Conservation (phyloP, 2,888 invertebrate genomes). For the Monopis laevigella region DNA sequence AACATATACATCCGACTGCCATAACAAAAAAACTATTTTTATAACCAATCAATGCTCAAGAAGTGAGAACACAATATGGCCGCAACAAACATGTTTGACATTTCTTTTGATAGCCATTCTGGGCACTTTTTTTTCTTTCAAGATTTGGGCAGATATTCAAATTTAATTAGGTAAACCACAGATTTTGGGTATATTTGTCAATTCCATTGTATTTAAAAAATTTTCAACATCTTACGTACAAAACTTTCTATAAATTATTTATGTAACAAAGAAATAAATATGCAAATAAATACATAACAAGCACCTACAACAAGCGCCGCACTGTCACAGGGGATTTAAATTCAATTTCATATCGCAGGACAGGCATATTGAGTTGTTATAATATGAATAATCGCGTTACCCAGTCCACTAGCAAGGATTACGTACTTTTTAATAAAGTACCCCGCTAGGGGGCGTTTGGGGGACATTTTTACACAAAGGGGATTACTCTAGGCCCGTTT, state of each 20-base stretch:
- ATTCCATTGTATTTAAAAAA: background rate
- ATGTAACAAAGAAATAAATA: background rate
- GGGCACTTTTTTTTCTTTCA: no score
- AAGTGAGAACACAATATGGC: no score
- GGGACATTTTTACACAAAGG: constrained; percentile 66
- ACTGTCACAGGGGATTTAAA: constrained; percentile 43
- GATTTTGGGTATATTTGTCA: no score
- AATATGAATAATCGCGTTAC: constrained; percentile 62
- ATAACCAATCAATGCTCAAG: no score
- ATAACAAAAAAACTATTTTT: no score
- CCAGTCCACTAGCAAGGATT: constrained; percentile 63
- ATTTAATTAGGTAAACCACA: no score
- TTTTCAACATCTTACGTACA: background rate
- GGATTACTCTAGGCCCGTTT: constrained; percentile 63
- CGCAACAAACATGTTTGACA: no score
- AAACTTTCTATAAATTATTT: background rate
- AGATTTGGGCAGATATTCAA: no score
- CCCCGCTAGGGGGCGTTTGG: constrained; percentile 44
- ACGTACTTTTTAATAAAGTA: constrained; percentile 65
- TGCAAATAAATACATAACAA: constrained; percentile 1
- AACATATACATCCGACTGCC: no score
- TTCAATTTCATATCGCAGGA: constrained; percentile 55
- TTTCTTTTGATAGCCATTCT: no score
- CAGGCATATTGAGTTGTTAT: constrained; percentile 58
- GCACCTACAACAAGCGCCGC: constrained; percentile 16